A percentile compares a stretch with the other conserved stretches of the same genome.
These are phyloP conservation scores for Gobio occitaniae DNA, from an alignment of 2,797 vertebrate species.

Conservation along the genomic window DNA sequence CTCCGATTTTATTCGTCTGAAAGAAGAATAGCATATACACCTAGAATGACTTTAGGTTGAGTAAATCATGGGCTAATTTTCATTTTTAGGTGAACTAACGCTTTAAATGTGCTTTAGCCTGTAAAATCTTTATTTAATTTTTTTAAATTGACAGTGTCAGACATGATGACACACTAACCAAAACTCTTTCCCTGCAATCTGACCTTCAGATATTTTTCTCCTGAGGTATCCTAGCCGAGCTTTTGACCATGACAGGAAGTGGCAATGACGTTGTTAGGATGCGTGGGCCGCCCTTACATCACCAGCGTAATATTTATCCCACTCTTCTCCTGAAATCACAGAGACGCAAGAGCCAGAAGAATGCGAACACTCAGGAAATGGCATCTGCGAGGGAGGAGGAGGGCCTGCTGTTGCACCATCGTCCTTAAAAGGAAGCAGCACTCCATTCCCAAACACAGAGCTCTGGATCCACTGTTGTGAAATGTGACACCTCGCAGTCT, in stretches of 20 bases:
- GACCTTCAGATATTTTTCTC: constrained; percentile 38
- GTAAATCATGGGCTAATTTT: too few species aligned
- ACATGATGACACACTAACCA: constrained; percentile 29
- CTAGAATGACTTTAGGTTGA: too few species aligned
- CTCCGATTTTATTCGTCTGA: too few species aligned
- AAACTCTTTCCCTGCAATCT: constrained; percentile 14
- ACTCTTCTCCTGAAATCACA: constrained; percentile 61
- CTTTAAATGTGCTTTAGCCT: neutral
- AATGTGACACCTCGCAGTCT: constrained; percentile 55
- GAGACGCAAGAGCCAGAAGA: constrained; percentile 50
- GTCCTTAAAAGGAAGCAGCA: constrained; percentile 67
- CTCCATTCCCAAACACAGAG: constrained; percentile 54
- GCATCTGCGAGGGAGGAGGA: constrained; percentile 48
- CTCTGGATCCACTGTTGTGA: constrained; percentile 59
- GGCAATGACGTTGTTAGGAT: constrained; percentile 57
- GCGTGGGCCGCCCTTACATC: constrained; percentile 58
- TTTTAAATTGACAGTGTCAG: neutral
- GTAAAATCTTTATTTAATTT: constrained; percentile 5
- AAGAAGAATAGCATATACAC: too few species aligned
- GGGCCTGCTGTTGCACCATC: constrained; percentile 46
- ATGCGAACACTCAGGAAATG: constrained; percentile 61
- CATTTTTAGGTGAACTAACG: too few species aligned
- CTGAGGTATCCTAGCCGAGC: constrained; percentile 20
- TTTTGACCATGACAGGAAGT: constrained; percentile 55
- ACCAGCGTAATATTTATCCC: constrained; percentile 58